Conservation (phyloP, 2,797 vertebrate genomes). For the Chaetodon trifasciatus region DNA sequence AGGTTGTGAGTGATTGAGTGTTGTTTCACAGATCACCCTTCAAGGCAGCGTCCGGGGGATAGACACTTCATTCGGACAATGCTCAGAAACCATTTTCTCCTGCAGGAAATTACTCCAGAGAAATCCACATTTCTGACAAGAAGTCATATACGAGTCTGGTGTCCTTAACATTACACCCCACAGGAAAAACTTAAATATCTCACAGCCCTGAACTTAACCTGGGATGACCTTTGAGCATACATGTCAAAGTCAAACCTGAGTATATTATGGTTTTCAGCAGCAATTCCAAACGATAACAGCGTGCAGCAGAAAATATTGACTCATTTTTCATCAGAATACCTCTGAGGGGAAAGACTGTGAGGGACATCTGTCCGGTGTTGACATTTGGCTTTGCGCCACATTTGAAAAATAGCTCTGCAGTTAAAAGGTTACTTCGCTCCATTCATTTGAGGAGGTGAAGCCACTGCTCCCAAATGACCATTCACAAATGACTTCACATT, state of each 20-base stretch:
- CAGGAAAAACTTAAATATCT: conserved; percentile 14
- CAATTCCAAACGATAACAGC: conserved; percentile 26
- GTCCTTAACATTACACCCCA: conserved; percentile 37
- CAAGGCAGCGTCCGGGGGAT: neutral
- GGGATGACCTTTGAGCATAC: conserved; percentile 1
- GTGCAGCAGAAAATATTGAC: neutral
- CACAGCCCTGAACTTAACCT: conserved; percentile 9
- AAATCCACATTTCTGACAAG: conserved; percentile 29
- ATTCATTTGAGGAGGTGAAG: conserved; percentile 21
- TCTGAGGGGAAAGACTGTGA: conserved; percentile 4
- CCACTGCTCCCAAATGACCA: neutral
- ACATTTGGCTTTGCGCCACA: conserved; percentile 12
- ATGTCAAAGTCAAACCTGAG: conserved; percentile 18
- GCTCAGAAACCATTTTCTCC: conserved; percentile 43
- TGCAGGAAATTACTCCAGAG: conserved; percentile 31
- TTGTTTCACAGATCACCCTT: conserved; percentile 45
- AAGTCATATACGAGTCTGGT: neutral
- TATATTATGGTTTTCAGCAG: conserved; percentile 32
- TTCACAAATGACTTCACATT: conserved; percentile 33
- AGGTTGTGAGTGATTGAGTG: conserved; percentile 30
- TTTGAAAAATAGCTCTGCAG: conserved; percentile 14
- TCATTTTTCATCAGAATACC: neutral
- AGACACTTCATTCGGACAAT: neutral
- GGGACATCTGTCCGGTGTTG: conserved; percentile 27
- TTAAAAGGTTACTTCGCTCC: conserved; percentile 19